Base-by-base conservation (phyloP, 53 echinoderm and acorn worm species). In the Crossaster papposus region DNA sequence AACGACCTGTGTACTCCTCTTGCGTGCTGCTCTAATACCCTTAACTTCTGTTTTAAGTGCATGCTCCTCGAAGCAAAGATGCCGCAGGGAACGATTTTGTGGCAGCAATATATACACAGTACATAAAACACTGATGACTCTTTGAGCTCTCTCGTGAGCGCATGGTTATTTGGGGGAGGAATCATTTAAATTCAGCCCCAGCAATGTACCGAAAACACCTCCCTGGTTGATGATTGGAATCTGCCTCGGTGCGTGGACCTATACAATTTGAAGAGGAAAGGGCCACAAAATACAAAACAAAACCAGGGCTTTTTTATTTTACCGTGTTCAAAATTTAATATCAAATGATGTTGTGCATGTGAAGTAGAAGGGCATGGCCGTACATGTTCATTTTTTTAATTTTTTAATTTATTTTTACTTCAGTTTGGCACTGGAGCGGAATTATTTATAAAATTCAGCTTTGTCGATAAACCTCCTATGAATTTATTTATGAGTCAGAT, bases 51-150 rank as follows among this genome's bases (percentile, higher is more conserved):
- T 58, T 58, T 58, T 15, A 58, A 20, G 58, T 17, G 15, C 22
- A 17, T 58, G 15, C 22, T 20, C 22, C 68, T 12, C n/a, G n/a
- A 10, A 28, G 24, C 68, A 68, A 68, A 44, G 9, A 68, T 68
- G 68, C 68, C 68, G 22, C 24, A 11, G 68, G 68, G 68, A 68
- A 68, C 68, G 28, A 68, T 68, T 68, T 68, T 23, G 68, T 68
- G 68, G 44, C 68, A 10, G 68, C 68, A 68, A 68, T 68, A 68
- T 44, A 44, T 44, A 44, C 9, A 44, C 68, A 68, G 28, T 68
- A 68, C 9, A 44, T 44, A 44, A 7, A 44, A 26, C 68, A 3
- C 68, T 28, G 58, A 58, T 28, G 68, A 68, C 68, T 68, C 68
- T n/a, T 62, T 28, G 11, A 28, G 58, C 58, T 58, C 58, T 58